Base-by-base conservation (phyloP, 2,113 vertebrate genomes). In the Thymallus thymallus region DNA sequence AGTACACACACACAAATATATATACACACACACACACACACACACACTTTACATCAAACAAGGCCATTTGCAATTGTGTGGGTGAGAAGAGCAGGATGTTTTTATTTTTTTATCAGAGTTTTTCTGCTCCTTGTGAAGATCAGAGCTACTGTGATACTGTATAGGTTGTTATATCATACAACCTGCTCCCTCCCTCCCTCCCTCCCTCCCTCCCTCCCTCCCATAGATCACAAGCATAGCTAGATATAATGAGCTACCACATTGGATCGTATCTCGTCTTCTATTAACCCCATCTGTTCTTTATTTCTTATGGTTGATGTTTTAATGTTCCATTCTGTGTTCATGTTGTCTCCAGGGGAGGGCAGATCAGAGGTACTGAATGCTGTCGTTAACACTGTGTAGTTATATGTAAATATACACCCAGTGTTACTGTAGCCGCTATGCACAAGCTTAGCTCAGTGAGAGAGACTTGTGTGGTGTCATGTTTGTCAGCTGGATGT, bases 301-400 rank as follows among this genome's bases (percentile, higher is more conserved):
- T 65, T 64, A 0, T 65, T 65, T 66, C 29, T 29, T 20, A 5
- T 55, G 20, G 20, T 20, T 20, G 20, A 22, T 82, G 63, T 79
- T 48, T 48, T 22, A 29, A 45, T 84, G 79, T 51, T 80, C 68
- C 69, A 64, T 74, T 81, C 51, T 73, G 65, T 81, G 82, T 80
- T 80, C 46, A 83, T 84, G 73, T 48, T 75, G 75, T 41, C 35
- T 10, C 35, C 35, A 41, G 35, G 35, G 83, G 71, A 88, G 80
- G 64, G 74, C 88, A 71, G 84, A 91, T 72, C 88, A 71, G 84
- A 91, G 90, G 90, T 89, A 88, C 69, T 75, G 65, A 51, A 29
- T 69, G 5, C 51, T 51, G 14, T 24, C 45, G 22, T 74, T n/a
- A 16, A 7, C 68, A 60, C n/a, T 60, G 20, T 20, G n/a, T 22